Conservation (phyloP, 2,797 vertebrate genomes). For the Pristis pectinata region DNA sequence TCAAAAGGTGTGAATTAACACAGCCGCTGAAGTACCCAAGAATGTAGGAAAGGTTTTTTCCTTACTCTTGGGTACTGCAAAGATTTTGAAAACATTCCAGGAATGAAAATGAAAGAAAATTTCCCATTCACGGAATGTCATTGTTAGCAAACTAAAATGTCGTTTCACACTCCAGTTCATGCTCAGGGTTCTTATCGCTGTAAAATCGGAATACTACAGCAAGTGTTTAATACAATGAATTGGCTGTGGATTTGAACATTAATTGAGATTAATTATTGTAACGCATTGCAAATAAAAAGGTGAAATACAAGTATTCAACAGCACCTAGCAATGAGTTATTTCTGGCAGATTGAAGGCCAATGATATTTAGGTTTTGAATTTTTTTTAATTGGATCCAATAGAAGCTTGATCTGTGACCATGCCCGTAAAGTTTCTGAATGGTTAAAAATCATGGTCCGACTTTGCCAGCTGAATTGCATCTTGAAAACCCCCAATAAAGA, state of each 20-base stretch:
- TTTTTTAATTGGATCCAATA: neutral
- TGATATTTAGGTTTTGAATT: neutral
- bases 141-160: slow-evolving; percentile 23
- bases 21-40: neutral
- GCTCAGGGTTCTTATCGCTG: neutral
- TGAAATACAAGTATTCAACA: neutral
- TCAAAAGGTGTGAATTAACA: slow-evolving; percentile 10
- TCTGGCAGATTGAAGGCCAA: neutral
- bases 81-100: slow-evolving; percentile 20
- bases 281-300: neutral
- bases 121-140: neutral
- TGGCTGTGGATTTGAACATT: neutral
- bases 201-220: neutral
- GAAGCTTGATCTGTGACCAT: neutral
- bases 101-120: neutral
- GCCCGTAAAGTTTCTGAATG: neutral
- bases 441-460: neutral
- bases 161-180: neutral
- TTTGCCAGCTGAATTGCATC: neutral
- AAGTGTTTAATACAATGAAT: neutral
- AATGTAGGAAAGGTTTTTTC: neutral
- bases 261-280: neutral
- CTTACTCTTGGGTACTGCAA: neutral
- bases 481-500: neutral
- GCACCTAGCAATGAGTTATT: neutral